Percentiles rank a stretch among this genome's conserved stretches.
Evolutionary conservation across 2,888 invertebrate species (phyloP).

Genomic region (Quadriops clusia): DNA sequence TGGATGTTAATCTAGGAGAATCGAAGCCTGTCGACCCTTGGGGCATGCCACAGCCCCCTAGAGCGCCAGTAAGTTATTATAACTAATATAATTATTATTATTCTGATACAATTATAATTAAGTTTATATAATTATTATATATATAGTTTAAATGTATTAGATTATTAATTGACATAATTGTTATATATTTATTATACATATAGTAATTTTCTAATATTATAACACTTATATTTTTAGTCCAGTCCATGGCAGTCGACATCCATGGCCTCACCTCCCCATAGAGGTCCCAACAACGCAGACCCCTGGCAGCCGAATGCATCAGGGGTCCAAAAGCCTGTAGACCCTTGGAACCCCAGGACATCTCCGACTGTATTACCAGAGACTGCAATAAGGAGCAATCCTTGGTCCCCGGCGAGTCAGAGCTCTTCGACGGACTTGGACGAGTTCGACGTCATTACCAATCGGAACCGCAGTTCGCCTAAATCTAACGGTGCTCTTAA

Average conservation of each 20-base stretch:
- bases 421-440: constrained; percentile 59
- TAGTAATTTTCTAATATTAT: constrained; percentile 4
- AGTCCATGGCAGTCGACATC: constrained; percentile 54
- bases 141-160: not conserved
- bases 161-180: constrained; percentile 2
- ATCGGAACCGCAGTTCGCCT: constrained; percentile 44
- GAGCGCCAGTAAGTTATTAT: constrained; percentile 43
- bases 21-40: constrained; percentile 61
- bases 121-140: constrained; percentile 3
- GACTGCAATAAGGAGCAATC: constrained; percentile 34
- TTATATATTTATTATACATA: constrained; percentile 2
- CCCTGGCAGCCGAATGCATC: constrained; percentile 45
- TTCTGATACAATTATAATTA: not conserved
- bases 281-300: constrained; percentile 34
- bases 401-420: constrained; percentile 41
- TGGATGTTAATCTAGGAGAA: constrained; percentile 67
- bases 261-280: constrained; percentile 27
- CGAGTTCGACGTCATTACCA: constrained; percentile 78
- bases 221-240: constrained; percentile 24
- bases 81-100: constrained; percentile 1
- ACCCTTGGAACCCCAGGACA: constrained; percentile 21
- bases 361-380: constrained; percentile 24
- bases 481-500: constrained; percentile 23
- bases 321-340: constrained; percentile 10
- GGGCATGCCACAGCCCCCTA: constrained; percentile 49